Evolutionary conservation across 2,113 vertebrate species (phyloP).

Genomic region (Cebus imitator): DNA sequence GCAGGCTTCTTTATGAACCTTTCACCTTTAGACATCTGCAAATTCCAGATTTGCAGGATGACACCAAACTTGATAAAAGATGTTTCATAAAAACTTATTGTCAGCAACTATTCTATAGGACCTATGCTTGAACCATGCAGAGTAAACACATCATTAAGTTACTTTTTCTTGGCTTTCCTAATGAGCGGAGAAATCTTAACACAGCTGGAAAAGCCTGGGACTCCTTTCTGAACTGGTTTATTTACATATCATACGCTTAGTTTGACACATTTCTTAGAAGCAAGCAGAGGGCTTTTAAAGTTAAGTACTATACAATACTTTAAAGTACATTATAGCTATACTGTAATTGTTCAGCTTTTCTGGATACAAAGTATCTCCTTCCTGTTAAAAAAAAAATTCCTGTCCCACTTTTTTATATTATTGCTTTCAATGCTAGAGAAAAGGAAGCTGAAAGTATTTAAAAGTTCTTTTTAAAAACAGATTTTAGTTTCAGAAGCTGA

Average conservation of each 20-base stretch:
- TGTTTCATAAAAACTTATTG: not conserved
- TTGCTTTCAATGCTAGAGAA: conserved; percentile 32
- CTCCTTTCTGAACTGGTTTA: conserved; percentile 49
- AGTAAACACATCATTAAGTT: conserved; percentile 41
- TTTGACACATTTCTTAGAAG: conserved; percentile 67
- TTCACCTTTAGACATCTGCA: not conserved
- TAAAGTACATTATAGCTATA: conserved; percentile 75
- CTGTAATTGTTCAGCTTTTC: conserved; percentile 44
- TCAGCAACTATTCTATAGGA: not conserved
- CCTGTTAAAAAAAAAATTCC: conserved; percentile 37
- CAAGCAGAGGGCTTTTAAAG: conserved; percentile 53
- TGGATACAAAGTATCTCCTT: conserved; percentile 22
- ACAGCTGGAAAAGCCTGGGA: conserved; percentile 11
- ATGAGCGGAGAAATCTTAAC: conserved; percentile 41
- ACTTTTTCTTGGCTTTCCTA: conserved; percentile 48
- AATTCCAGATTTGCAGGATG: conserved; percentile 6
- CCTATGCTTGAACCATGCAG: not conserved
- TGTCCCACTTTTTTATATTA: conserved; percentile 28
- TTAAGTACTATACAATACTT: conserved; percentile 46
- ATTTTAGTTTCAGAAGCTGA: conserved; percentile 30
- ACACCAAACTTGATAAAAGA: not conserved
- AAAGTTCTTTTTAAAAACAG: conserved; percentile 23
- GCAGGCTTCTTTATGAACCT: conserved; percentile 24
- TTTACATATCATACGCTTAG: conserved; percentile 53
- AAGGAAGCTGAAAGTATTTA: conserved; percentile 38